Evolutionary conservation across 2,888 invertebrate species (phyloP), one percentile per base, ranked within the genome.

Genomic region (Artemia sinica): DNA sequence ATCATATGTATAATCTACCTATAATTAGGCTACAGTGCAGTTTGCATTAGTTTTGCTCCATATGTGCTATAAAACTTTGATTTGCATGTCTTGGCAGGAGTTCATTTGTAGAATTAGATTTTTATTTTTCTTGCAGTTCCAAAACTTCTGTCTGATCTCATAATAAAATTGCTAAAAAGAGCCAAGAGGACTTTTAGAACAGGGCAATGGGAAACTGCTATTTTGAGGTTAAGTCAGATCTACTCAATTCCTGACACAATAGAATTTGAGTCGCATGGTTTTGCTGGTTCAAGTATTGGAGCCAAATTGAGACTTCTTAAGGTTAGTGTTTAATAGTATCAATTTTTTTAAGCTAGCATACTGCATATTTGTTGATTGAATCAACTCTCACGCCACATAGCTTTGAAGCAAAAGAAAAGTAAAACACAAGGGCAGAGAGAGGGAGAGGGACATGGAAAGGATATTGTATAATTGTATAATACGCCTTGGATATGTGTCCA

Each of bases 211-310:
- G 95, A 96, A 79, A 85, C 85, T 75, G 85, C 87, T 68, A 78
- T 95, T 74, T 86, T 90, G 71, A 94, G 90, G 81, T 91, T 94
- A 79, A 91, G 92, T 78, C 90, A 92, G 77, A 85, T 86, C 67
- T 91, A 91, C 75, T 87, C 87, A 73, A 86, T 87, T 72, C 88
- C 91, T 76, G 94, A 95, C 82, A 93, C 90, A 70, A 93, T 93
- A 93, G 94, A 95, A 81, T 82, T 96, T 70, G 94, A 95, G 78
- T 83, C 93, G 73, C 93, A 93, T 81, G 94, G 95, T 58, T 97
- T 95, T 80, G 91, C 90, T 77, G 91, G 93, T 80, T 86, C 92
- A 72, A 87, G 90, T 75, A 82, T 91, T 68, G 84, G 85, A 74
- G 88, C 93, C 13, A 96, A 96, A 82, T 82, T 97, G 71, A 84